A percentile compares a stretch with the other conserved stretches of the same genome.
phyloP scores from a whole-genome alignment of 2,888 invertebrate genomes.

The Troides oblongomaculatus region DNA sequence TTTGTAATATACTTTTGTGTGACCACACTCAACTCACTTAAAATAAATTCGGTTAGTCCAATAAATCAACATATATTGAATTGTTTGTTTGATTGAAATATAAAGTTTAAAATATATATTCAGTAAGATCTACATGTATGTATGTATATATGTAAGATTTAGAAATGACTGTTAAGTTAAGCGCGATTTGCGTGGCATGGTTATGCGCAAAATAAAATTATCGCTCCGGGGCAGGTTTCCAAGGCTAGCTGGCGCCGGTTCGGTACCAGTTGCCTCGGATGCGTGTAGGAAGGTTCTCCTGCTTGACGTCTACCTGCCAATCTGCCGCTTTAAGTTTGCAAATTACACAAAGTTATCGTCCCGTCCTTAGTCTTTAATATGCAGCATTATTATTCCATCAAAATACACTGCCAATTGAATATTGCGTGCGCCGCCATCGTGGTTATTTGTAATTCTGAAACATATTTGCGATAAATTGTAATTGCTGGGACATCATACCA shows the following conservation, averaged over 20 bases:
- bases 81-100: not conserved
- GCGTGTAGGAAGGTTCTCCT: constrained; percentile 33
- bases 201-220: constrained; percentile 69
- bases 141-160: constrained; percentile 18
- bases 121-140: constrained; percentile 25
- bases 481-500: not conserved
- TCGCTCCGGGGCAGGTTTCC: constrained; percentile 64
- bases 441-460: constrained; percentile 3
- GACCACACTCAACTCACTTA: too few species aligned
- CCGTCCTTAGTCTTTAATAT: constrained; percentile 14
- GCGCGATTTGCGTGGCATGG: constrained; percentile 58
- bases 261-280: constrained; percentile 41
- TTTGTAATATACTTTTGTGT: too few species aligned
- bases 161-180: constrained; percentile 43
- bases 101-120: not conserved
- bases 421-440: not conserved
- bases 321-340: constrained; percentile 11
- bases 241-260: constrained; percentile 59
- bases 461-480: not conserved
- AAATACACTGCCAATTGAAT: constrained; percentile 4
- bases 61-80: too few species aligned
- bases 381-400: constrained; percentile 20
- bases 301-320: constrained; percentile 24
- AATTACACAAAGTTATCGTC: constrained; percentile 20
- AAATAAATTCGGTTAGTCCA: too few species aligned